These are phyloP conservation scores for Poicephalus gulielmi DNA, from an alignment of 2,113 vertebrate species.

Conservation along the genomic window DNA sequence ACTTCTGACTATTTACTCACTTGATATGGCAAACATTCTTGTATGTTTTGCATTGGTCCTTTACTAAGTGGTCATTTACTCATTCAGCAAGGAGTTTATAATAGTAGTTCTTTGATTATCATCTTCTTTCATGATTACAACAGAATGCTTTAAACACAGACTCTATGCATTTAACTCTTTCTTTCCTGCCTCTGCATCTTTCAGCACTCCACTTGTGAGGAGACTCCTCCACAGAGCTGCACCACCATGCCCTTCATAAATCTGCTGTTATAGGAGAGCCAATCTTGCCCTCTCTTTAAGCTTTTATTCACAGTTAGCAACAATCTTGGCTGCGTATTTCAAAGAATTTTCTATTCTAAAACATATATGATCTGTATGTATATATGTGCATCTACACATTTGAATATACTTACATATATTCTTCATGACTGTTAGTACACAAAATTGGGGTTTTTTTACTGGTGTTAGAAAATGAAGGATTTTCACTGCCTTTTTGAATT, in stretches of 20 bases:
- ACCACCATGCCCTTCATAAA: not conserved
- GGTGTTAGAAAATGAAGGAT: not conserved
- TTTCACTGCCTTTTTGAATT: not conserved
- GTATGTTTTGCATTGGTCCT: not conserved
- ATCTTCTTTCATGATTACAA: not conserved
- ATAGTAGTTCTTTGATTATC: not conserved
- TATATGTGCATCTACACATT: not conserved
- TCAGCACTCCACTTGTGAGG: not conserved
- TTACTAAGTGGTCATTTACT: not conserved
- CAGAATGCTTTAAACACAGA: not conserved
- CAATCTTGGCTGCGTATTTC: not conserved
- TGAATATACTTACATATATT: not conserved
- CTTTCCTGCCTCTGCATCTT: not conserved
- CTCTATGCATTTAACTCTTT: not conserved
- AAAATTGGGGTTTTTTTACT: not conserved
- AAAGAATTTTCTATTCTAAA: not conserved
- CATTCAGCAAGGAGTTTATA: not conserved
- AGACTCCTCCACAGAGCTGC: not conserved
- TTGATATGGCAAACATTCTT: not conserved
- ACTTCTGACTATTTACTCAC: not conserved
- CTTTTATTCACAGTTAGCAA: not conserved
- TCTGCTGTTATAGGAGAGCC: not conserved
- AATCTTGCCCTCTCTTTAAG: not conserved
- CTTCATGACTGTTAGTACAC: not conserved
- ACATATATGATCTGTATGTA: not conserved